Evolutionary conservation across 2,888 invertebrate species (phyloP).

Genomic region (Leptinotarsa tumamoca): DNA sequence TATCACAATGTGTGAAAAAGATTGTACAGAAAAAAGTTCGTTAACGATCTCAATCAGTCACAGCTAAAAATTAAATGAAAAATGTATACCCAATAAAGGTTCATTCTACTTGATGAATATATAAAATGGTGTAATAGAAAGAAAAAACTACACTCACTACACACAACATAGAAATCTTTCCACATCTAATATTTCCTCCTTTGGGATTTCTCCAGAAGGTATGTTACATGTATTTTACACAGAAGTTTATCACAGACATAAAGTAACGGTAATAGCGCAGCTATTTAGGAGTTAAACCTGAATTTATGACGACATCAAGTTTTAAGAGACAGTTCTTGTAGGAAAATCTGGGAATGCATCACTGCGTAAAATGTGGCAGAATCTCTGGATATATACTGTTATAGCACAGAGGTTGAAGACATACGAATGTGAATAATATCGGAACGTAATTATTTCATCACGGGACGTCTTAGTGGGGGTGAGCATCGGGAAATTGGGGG

Average conservation of each 20-base stretch:
- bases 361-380: too few relatives aligned
- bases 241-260: slow-evolving; percentile 33
- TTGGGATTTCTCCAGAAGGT: slow-evolving; percentile 24
- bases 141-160: not conserved
- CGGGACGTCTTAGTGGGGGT: too few relatives aligned
- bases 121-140: not conserved
- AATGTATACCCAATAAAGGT: too few relatives aligned
- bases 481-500: too few relatives aligned
- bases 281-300: slow-evolving; percentile 35
- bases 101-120: not conserved
- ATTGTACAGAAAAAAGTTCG: too few relatives aligned
- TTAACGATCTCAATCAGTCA: too few relatives aligned
- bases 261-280: slow-evolving; percentile 35
- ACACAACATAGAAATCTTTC: slow-evolving; percentile 33
- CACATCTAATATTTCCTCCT: slow-evolving; percentile 33
- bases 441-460: too few relatives aligned
- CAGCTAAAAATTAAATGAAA: too few relatives aligned
- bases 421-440: too few relatives aligned
- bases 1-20: too few relatives aligned
- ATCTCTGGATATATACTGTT: too few relatives aligned
- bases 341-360: not conserved
- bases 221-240: slow-evolving; percentile 33
- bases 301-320: slow-evolving; percentile 22
- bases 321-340: slow-evolving; percentile 9
- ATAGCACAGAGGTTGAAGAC: too few relatives aligned